These are phyloP conservation scores for Dolichopus griseipennis DNA, from an alignment of 2,888 invertebrate genomes.

Conservation along the genomic window DNA sequence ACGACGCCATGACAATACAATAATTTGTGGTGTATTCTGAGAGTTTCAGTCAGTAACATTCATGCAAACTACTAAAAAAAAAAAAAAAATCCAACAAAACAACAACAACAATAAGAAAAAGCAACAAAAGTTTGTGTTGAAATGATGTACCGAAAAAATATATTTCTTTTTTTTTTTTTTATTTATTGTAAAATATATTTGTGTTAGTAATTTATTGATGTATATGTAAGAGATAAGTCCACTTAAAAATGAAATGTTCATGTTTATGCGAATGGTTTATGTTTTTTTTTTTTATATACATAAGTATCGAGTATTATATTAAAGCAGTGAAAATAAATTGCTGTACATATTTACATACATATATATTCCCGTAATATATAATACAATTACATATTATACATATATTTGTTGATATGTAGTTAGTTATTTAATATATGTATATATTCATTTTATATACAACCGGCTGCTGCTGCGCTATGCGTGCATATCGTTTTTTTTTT, in stretches of 20 bases:
- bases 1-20: slow-evolving; percentile 10
- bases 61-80: not conserved
- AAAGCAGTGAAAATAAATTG: no score
- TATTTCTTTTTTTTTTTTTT: not conserved
- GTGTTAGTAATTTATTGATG: not conserved
- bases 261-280: no score
- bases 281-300: no score
- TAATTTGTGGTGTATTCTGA: slow-evolving; percentile 6
- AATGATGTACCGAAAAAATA: slow-evolving; percentile 2
- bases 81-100: no score
- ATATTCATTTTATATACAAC: not conserved
- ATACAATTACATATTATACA: no score
- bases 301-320: not conserved
- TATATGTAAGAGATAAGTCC: not conserved
- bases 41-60: not conserved
- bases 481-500: not conserved
- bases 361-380: no score
- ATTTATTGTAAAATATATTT: not conserved
- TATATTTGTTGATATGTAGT: no score
- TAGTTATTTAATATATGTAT: no score
- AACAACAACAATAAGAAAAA: no score
- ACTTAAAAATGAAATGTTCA: no score
- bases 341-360: not conserved
- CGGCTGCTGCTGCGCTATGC: slow-evolving; percentile 6
- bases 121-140: slow-evolving; percentile 1